Conservation (phyloP, 2,113 vertebrate species). For the Camarhynchus parvulus region DNA sequence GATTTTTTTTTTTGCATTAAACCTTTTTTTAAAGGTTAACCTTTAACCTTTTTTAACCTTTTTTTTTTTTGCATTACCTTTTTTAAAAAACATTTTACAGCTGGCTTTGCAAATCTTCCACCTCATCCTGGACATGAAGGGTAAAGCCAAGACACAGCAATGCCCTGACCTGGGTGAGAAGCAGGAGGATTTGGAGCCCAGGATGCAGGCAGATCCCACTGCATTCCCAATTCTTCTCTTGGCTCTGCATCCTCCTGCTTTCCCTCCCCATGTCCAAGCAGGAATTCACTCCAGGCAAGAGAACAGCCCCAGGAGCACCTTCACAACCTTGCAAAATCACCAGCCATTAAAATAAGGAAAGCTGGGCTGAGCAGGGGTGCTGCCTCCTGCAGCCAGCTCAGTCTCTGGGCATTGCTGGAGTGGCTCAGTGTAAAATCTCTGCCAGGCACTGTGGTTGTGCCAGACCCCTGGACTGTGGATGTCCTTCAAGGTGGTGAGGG, state of each 20-base stretch:
- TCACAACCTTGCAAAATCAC: neutral
- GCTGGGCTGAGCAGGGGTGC: neutral
- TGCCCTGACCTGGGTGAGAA: neutral
- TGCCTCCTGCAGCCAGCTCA: accelerated
- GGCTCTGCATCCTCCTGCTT: neutral
- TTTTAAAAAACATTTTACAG: neutral
- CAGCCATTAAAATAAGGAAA: neutral
- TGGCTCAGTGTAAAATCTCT: neutral
- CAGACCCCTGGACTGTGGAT: neutral
- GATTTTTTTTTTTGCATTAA: neutral
- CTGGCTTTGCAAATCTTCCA: neutral
- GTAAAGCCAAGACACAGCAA: accelerated
- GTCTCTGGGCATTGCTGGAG: neutral
- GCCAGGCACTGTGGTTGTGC: neutral
- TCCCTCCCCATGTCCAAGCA: neutral
- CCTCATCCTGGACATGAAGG: neutral
- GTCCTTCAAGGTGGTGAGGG: neutral
- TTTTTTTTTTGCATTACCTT: neutral
- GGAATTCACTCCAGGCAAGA: neutral
- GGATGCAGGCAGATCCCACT: neutral
- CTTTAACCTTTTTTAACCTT: neutral
- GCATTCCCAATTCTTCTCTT: neutral
- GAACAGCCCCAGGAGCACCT: neutral
- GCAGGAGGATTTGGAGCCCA: neutral
- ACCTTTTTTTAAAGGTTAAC: neutral